Evolutionary conservation across 2,113 vertebrate genomes (phyloP), one percentile per base, ranked within the genome.

Genomic region (Tachysurus fulvidraco): DNA sequence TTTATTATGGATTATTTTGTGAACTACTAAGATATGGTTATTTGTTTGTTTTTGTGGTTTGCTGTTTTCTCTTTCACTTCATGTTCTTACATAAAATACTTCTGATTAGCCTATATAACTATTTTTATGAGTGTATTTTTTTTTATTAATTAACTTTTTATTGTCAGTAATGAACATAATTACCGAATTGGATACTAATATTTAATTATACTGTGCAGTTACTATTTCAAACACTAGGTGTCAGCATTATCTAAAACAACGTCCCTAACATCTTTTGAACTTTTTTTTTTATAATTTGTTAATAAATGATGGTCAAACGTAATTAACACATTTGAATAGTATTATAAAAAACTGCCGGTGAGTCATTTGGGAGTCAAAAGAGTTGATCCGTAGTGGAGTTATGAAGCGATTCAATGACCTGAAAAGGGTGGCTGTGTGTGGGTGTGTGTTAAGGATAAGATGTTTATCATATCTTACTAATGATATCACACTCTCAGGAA

Each of bases 401-500:
- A 50, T 50, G 46, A 50, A 50, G 46, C 8, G 46, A 50, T 50
- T 50, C 46, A 50, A 50, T 9, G 5, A 4, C 5, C 3, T 50
- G 46, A 59, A 19, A 59, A 59, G 7, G 2, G 62, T 64, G 25
- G 10, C 11, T 12, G n/a, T 28, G 64, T 67, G 62, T 12, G 12
- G 4, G n/a, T 67, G 73, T 81, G 76, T 73, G 77, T 77, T 62
- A 57, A 73, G 55, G 16, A 71, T 52, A 21, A 59, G 28, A 71
- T 57, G 17, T 16, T 59, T 25, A 57, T 59, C 83, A 84, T 84
- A 60, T 41, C 71, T 84, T 17, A n/a, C 19, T 1, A 41, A 3
- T 62, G 69, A 76, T 44, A 59, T 84, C 83, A 76, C 5, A 14
- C 50, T 44, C 16, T 76, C 25, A 84, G 71, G 36, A 84, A 55